Conservation (phyloP, 2,797 vertebrate genomes). For the Atherinosoma microstoma region DNA sequence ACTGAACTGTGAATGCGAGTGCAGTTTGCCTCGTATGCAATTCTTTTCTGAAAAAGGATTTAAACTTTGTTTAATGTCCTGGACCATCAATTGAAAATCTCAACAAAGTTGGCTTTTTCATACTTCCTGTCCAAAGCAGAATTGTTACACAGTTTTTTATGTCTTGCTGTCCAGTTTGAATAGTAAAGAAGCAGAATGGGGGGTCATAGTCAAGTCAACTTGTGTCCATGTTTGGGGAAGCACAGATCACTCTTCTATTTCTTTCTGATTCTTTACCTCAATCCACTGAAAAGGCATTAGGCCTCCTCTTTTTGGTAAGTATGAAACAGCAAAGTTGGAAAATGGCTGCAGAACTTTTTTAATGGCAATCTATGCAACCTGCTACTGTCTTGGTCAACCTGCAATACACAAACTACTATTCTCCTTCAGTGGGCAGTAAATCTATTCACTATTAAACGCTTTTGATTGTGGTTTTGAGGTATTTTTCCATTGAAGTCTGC, state of each 20-base stretch:
- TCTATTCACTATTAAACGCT: not conserved
- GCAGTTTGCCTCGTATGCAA: not conserved
- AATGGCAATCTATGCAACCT: not conserved
- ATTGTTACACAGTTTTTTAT: too few relatives aligned
- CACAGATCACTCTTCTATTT: not conserved
- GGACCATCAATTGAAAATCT: not conserved
- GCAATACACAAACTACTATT: not conserved
- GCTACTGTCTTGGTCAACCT: not conserved
- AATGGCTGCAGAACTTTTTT: not conserved
- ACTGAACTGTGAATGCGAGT: not conserved
- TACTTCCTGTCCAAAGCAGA: too few relatives aligned
- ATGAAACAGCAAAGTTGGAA: not conserved
- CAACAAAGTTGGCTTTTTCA: not conserved
- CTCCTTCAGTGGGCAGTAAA: too few relatives aligned
- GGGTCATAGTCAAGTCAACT: not conserved
- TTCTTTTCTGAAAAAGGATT: not conserved
- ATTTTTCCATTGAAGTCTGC: constrained; percentile 5
- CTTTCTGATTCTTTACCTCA: not conserved
- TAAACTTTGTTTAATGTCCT: not conserved
- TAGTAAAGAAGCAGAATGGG: not conserved
- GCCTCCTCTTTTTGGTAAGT: not conserved
- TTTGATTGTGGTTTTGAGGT: constrained; percentile 11
- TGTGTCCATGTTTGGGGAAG: not conserved
- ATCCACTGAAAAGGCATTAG: not conserved
- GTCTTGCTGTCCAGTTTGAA: not conserved